Percentiles rank a stretch among this genome's conserved stretches.
Evolutionary conservation across 2,113 vertebrate genomes (phyloP).

Genomic region (Tyrannus savana): DNA sequence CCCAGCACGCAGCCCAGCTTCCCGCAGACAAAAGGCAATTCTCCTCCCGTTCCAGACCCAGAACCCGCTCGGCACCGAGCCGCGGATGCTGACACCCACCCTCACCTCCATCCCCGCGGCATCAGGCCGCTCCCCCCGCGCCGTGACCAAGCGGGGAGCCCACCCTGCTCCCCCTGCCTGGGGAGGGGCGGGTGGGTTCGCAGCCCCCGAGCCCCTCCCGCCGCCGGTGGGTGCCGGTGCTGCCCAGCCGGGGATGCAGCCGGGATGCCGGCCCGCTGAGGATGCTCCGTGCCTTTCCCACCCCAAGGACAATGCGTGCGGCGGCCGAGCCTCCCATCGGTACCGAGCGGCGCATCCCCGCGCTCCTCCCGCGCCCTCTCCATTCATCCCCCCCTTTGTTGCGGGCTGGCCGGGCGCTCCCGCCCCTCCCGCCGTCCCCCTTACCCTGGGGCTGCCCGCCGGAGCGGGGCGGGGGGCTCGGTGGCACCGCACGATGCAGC

Average conservation of each 20-base stretch:
- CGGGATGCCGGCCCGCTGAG: background rate
- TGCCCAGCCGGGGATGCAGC: background rate
- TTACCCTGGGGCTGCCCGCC: constrained; percentile 1
- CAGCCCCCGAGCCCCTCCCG: background rate
- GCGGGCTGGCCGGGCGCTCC: background rate
- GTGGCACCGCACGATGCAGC: background rate
- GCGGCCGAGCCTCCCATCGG: background rate
- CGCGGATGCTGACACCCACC: background rate
- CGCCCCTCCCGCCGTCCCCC: background rate
- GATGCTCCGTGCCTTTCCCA: background rate
- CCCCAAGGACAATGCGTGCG: background rate
- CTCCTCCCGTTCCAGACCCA: background rate
- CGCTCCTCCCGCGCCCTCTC: background rate
- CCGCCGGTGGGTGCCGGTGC: background rate
- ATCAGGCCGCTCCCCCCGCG: background rate
- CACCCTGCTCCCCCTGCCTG: background rate
- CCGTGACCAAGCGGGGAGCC: background rate
- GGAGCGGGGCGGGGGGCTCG: background rate
- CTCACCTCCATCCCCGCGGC: background rate
- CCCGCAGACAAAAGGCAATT: background rate
- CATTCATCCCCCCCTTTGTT: background rate
- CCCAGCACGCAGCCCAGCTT: background rate
- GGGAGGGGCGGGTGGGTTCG: background rate
- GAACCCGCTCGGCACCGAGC: background rate
- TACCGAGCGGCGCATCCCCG: background rate